Percentiles rank a stretch among this genome's conserved stretches.
Evolutionary conservation across 2,888 invertebrate genomes (phyloP).

Genomic region (Xiphydria camelus): DNA sequence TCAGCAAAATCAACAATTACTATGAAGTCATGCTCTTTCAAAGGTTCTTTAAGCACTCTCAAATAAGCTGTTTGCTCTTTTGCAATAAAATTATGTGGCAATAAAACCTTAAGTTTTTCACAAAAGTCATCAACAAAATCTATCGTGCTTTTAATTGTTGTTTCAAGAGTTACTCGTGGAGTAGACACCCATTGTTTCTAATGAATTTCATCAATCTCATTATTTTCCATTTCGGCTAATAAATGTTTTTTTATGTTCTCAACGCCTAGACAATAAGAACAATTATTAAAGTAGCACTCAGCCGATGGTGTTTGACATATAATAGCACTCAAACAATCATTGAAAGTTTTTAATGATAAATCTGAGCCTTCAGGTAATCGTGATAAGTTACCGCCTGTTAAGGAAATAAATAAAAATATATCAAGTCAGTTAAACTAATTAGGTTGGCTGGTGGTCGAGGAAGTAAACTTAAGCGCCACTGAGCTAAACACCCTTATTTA

Average conservation of each 20-base stretch:
- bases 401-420: constrained; percentile 1
- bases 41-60: too few relatives aligned
- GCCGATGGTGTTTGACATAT: too few relatives aligned
- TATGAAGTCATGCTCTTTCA: too few relatives aligned
- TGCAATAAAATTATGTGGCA: too few relatives aligned
- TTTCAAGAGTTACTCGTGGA: constrained; percentile 14
- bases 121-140: constrained; percentile 19
- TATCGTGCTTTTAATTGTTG: constrained; percentile 8
- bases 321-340: too few relatives aligned
- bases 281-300: constrained; percentile 8
- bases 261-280: constrained; percentile 13
- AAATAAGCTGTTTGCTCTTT: too few relatives aligned
- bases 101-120: too few relatives aligned
- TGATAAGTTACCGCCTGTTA: constrained; percentile 9
- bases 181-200: constrained; percentile 20
- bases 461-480: too few relatives aligned
- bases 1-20: too few relatives aligned
- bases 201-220: constrained; percentile 15
- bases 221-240: constrained; percentile 13
- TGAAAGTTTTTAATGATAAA: constrained; percentile 3
- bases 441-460: too few relatives aligned
- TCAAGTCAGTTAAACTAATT: background rate
- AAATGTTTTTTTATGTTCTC: constrained; percentile 7
- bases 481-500: too few relatives aligned
- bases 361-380: constrained; percentile 8